Evolutionary conservation across 2,888 invertebrate genomes (phyloP), one percentile per base, ranked within the genome.

Genomic region (Ophion slaviceki): DNA sequence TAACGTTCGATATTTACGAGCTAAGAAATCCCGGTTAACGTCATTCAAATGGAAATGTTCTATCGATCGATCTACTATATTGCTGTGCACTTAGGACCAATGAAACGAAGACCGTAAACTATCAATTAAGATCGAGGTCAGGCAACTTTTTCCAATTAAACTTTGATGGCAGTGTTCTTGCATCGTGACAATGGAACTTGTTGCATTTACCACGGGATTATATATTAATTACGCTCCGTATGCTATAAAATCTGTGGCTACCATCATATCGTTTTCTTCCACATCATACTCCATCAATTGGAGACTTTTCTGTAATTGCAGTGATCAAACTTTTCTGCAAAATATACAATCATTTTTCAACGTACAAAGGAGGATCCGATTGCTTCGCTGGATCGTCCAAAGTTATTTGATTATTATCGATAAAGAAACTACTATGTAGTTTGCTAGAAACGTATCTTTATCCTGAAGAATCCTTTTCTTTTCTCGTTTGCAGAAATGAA

Each of bases 401-500:
- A 32, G 0, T 17, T 1, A 53, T 17, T 53, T 14, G 17, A 53
- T 53, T 14, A 14, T 14, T 53, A 17, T 17, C 53, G 11, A 53
- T 53, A 3, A 40, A 70, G 53, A 53, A 17, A 70, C 17, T 14
- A 24, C 53, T 17, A 17, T 14, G 4, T 17, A 53, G 53, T 14
- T 17, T 17, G 17, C 53, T 5, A 14, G 53, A 53, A 53, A 53
- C 14, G 11, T 53, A 53, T 53, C 53, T 2, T 17, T 17, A 5
- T 17, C 11, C 53, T 53, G 17, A 53, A 53, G 5, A 53, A 17
- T 14, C 2, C 53, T 14, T 53, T 14, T 53, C 4, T 3, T 14
- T 2, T 53, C 53, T 17, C 17, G 67, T 64, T 67, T 45, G 47
- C 57, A 57, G 57, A 71, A 61, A 53, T 17, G 5, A 45, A 79